phyloP scores from a whole-genome alignment of 2,888 invertebrate species.

The Gnatocerus cornutus region DNA sequence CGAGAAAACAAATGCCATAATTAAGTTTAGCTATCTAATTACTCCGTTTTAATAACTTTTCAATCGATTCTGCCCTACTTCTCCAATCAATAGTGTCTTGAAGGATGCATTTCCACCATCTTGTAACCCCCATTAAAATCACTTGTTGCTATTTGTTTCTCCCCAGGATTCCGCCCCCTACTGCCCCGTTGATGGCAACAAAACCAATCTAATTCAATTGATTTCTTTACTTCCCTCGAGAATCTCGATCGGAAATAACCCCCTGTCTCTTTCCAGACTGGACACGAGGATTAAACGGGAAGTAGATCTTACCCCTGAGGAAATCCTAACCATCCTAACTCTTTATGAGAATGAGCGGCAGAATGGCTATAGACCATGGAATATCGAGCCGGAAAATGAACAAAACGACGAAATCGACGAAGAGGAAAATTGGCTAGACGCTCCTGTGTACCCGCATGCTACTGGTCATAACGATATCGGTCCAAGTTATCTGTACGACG shows the following conservation, averaged over 20 bases:
- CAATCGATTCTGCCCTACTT: not conserved
- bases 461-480: conserved; percentile 66
- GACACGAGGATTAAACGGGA: conserved; percentile 75
- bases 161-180: conserved; percentile 15
- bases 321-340: conserved; percentile 75
- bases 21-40: not conserved
- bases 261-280: conserved; percentile 57
- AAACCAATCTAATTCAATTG: conserved; percentile 16
- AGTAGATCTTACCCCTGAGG: conserved; percentile 77
- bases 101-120: not conserved
- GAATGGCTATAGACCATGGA: conserved; percentile 70
- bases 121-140: conserved; percentile 37
- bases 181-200: conserved; percentile 16
- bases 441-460: conserved; percentile 73
- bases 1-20: not conserved
- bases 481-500: conserved; percentile 62
- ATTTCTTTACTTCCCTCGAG: conserved; percentile 9
- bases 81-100: not conserved
- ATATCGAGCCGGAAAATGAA: conserved; percentile 70
- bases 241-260: conserved; percentile 8
- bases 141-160: conserved; percentile 48
- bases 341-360: conserved; percentile 76
- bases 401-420: conserved; percentile 74
- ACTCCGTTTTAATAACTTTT: too few species aligned
- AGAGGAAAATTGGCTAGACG: conserved; percentile 75